These are phyloP conservation scores for Ormyrus nitidulus DNA, from an alignment of 2,888 invertebrate genomes.

Conservation along the genomic window DNA sequence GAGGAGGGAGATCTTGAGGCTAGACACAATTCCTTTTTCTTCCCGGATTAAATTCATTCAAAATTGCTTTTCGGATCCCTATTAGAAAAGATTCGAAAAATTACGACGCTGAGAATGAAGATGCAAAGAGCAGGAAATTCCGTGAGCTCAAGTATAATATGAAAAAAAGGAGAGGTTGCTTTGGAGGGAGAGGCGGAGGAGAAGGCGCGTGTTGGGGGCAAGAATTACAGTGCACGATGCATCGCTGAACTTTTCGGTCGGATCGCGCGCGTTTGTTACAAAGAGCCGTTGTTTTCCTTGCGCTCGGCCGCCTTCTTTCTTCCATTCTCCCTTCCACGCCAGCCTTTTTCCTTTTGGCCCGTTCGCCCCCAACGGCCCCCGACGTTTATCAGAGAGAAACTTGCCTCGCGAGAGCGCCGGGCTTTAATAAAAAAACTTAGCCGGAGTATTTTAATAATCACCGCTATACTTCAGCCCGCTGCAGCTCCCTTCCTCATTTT, in stretches of 20 bases:
- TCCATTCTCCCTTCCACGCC: background rate
- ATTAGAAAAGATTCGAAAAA: too few species aligned
- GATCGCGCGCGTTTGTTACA: slow-evolving; percentile 38
- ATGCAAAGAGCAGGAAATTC: too few species aligned
- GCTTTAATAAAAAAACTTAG: slow-evolving; percentile 30
- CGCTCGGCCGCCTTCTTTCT: background rate
- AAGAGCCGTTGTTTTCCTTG: slow-evolving; percentile 45
- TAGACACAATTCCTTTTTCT: too few species aligned
- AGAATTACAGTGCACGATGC: slow-evolving; percentile 47
- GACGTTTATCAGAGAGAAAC: slow-evolving; percentile 31
- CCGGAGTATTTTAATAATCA: slow-evolving; percentile 41
- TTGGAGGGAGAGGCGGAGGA: slow-evolving; percentile 3
- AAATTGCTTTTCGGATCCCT: too few species aligned
- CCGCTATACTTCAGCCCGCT: slow-evolving; percentile 3
- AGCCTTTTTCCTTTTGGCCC: too few species aligned
- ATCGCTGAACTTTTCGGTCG: slow-evolving; percentile 45
- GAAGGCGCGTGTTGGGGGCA: background rate
- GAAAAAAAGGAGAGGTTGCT: background rate
- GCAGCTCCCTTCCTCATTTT: slow-evolving; percentile 1
- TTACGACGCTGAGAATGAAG: too few species aligned
- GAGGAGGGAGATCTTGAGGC: slow-evolving; percentile 5
- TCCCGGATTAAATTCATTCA: too few species aligned
- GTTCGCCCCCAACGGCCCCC: background rate
- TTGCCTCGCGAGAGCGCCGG: background rate
- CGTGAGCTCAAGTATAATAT: too few species aligned